phyloP scores from a whole-genome alignment of 2,888 invertebrate genomes.

The Meliscaeva auricollis region DNA sequence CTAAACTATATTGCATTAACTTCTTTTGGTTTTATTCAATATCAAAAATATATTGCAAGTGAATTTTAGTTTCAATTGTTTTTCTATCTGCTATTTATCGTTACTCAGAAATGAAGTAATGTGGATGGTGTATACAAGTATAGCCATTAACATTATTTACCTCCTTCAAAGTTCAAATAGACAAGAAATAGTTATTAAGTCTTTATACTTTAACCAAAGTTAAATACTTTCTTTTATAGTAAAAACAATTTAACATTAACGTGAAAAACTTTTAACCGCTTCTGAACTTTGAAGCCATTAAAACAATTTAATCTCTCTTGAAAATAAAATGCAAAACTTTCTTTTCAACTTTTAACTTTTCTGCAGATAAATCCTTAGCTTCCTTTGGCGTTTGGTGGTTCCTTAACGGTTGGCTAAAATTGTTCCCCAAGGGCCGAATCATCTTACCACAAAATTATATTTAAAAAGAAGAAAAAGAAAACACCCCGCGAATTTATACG shows the following conservation, averaged over 20 bases:
- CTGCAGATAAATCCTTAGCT: conserved; percentile 72
- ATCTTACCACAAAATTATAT: conserved; percentile 10
- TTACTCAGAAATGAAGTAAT: no score
- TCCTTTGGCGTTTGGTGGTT: conserved; percentile 20
- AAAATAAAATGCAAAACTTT: conserved; percentile 79
- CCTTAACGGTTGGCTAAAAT: conserved; percentile 36
- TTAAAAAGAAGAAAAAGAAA: background rate
- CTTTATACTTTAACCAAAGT: conserved; percentile 50
- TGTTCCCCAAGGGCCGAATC: conserved; percentile 63
- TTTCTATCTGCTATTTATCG: no score
- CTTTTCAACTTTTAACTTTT: conserved; percentile 71
- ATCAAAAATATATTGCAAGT: no score
- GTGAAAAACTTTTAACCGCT: conserved; percentile 62
- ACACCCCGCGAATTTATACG: conserved; percentile 31
- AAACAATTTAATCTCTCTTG: conserved; percentile 84
- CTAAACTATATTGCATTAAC: no score
- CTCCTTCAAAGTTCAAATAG: background rate
- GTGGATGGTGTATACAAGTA: no score
- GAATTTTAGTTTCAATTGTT: no score
- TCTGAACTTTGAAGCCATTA: conserved; percentile 80
- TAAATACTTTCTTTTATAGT: conserved; percentile 66
- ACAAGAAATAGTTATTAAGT: conserved; percentile 27
- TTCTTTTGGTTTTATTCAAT: no score
- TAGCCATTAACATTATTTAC: no score
- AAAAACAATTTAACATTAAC: conserved; percentile 72